A percentile compares a stretch with the other conserved stretches of the same genome.
Evolutionary conservation across 2,888 invertebrate species (phyloP).

Genomic region (Sylvicola cinctus): DNA sequence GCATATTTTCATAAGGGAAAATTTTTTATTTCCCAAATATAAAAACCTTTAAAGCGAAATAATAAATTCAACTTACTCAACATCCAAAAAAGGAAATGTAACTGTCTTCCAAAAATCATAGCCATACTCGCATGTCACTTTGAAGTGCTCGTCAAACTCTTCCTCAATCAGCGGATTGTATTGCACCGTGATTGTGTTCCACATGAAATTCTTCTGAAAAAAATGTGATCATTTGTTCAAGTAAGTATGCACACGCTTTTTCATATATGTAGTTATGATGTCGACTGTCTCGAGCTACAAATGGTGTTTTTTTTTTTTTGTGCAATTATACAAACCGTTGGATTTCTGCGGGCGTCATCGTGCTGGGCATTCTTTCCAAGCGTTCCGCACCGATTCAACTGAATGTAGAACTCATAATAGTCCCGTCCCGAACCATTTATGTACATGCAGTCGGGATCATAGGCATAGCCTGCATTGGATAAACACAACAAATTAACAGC

Average conservation of each 20-base stretch:
- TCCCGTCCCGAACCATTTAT: constrained; percentile 81
- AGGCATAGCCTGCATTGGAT: constrained; percentile 52
- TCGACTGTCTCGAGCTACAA: too few relatives aligned
- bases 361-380: constrained; percentile 72
- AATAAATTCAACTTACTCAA: constrained; percentile 50
- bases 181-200: constrained; percentile 89
- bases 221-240: not conserved
- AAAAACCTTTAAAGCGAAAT: not conserved
- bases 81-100: constrained; percentile 83
- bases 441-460: constrained; percentile 87
- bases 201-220: constrained; percentile 77
- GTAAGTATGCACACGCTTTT: too few relatives aligned
- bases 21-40: not conserved
- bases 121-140: constrained; percentile 89
- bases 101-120: constrained; percentile 95
- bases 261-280: too few relatives aligned
- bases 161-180: constrained; percentile 86
- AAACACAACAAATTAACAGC: not conserved
- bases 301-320: not conserved
- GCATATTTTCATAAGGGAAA: not conserved
- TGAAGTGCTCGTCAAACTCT: constrained; percentile 86
- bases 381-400: constrained; percentile 79
- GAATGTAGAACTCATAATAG: constrained; percentile 85
- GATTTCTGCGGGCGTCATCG: constrained; percentile 66
- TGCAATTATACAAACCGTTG: constrained; percentile 41